These are phyloP conservation scores for Melitaea cinxia DNA, from an alignment of 1,140 invertebrate species.

Conservation along the genomic window DNA sequence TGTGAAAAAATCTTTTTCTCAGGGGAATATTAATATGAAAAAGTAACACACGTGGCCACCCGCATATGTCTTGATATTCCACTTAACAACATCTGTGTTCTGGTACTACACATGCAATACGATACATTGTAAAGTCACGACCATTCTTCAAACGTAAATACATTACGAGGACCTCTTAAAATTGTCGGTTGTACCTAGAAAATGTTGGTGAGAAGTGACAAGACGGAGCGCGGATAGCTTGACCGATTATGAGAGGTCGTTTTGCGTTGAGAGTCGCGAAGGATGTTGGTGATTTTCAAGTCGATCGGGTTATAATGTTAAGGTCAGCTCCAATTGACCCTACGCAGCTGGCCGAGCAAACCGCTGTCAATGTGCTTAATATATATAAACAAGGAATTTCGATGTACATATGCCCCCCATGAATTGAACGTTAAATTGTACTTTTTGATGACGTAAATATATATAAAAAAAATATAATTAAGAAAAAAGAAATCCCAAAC, in stretches of 20 bases:
- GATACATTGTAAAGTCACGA: slow-evolving; percentile 21
- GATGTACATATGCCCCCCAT: slow-evolving; percentile 1
- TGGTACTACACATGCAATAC: slow-evolving; percentile 29
- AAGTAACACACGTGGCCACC: slow-evolving; percentile 63
- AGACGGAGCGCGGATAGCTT: slow-evolving; percentile 39
- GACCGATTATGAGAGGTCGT: slow-evolving; percentile 37
- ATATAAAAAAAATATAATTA: too few species aligned
- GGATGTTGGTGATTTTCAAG: slow-evolving; percentile 45
- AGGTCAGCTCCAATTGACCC: slow-evolving; percentile 74
- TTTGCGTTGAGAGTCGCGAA: slow-evolving; percentile 23
- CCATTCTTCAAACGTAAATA: not conserved
- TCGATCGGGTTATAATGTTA: slow-evolving; percentile 58
- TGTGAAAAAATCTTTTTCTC: slow-evolving; percentile 46
- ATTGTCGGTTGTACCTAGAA: slow-evolving; percentile 32
- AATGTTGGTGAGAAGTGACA: slow-evolving; percentile 37
- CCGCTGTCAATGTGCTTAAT: slow-evolving; percentile 55
- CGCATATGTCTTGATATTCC: slow-evolving; percentile 58
- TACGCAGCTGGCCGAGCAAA: slow-evolving; percentile 59
- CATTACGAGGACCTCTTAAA: slow-evolving; percentile 30
- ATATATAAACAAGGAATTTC: slow-evolving; percentile 40
- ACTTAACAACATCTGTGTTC: slow-evolving; percentile 54
- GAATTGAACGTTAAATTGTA: too few species aligned
- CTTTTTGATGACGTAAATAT: too few species aligned
- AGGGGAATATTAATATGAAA: slow-evolving; percentile 36
- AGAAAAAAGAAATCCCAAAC: too few species aligned